phyloP scores from a whole-genome alignment of 2,888 invertebrate genomes.

The Athalia cordata region DNA sequence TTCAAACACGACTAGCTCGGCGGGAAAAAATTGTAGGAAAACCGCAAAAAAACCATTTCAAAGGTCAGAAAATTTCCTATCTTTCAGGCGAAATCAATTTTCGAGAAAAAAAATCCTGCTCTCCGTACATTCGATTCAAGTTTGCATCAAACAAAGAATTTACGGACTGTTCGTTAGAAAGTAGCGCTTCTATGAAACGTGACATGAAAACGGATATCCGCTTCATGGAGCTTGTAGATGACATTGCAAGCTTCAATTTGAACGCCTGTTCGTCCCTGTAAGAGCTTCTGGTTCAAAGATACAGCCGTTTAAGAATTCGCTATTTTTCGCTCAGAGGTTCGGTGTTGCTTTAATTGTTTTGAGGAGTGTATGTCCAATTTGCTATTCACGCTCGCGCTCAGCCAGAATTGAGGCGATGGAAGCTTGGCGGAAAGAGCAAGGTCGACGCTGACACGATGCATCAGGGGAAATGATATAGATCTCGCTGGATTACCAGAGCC shows the following conservation, averaged over 20 bases:
- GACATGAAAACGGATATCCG: not conserved
- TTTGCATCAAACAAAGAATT: not conserved
- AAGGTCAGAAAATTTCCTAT: slow-evolving; percentile 1
- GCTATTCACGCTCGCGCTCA: too few species aligned
- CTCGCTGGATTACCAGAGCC: too few species aligned
- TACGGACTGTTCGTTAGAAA: not conserved
- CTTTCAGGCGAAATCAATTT: not conserved
- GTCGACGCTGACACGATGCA: too few species aligned
- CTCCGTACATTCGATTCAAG: not conserved
- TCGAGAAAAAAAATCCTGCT: not conserved
- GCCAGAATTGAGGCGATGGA: too few species aligned
- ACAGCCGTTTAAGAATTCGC: too few species aligned
- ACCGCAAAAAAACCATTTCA: not conserved
- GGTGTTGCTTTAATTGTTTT: too few species aligned
- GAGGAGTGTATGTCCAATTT: too few species aligned
- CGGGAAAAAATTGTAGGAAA: not conserved
- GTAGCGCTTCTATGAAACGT: not conserved
- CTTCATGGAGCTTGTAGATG: not conserved
- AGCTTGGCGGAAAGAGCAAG: too few species aligned
- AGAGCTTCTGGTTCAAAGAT: too few species aligned
- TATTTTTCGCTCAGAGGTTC: too few species aligned
- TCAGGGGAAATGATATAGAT: too few species aligned
- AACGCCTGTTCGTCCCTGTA: not conserved
- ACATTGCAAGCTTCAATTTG: slow-evolving; percentile 1
- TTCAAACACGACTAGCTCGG: not conserved